These are phyloP conservation scores for Papilio machaon DNA, from an alignment of 1,140 invertebrate species.

Conservation along the genomic window DNA sequence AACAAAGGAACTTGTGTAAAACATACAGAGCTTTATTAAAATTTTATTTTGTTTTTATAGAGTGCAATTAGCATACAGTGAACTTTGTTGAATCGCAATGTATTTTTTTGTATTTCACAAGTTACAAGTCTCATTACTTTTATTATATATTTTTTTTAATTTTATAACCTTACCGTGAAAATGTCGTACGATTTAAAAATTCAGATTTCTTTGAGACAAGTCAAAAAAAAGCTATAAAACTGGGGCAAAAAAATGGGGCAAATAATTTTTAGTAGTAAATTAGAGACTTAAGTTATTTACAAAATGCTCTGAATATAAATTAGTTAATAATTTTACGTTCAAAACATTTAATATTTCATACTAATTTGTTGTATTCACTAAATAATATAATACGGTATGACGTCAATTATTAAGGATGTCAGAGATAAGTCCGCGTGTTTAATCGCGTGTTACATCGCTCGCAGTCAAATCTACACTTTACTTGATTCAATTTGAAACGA, in stretches of 20 bases:
- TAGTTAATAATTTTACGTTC: neutral
- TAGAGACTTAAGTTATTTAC: constrained; percentile 3
- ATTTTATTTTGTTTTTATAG: neutral
- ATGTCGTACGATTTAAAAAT: no score
- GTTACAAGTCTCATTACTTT: no score
- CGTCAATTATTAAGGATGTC: constrained; percentile 11
- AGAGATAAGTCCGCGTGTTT: neutral
- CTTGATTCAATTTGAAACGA: constrained; percentile 28
- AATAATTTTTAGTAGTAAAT: neutral
- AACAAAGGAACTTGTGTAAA: constrained; percentile 11
- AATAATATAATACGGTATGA: constrained; percentile 8
- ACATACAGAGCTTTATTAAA: neutral
- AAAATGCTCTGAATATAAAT: neutral
- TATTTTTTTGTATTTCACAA: neutral
- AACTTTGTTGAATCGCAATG: neutral
- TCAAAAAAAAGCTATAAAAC: no score
- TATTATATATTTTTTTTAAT: no score
- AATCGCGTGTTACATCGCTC: constrained; percentile 8
- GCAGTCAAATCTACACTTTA: constrained; percentile 15
- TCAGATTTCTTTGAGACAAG: no score
- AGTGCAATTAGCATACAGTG: neutral
- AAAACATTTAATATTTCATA: constrained; percentile 10
- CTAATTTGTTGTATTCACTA: neutral
- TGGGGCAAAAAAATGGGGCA: neutral
- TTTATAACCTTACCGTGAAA: no score